Base-by-base conservation (phyloP, 2,113 vertebrate species). In the Strigops habroptila region DNA sequence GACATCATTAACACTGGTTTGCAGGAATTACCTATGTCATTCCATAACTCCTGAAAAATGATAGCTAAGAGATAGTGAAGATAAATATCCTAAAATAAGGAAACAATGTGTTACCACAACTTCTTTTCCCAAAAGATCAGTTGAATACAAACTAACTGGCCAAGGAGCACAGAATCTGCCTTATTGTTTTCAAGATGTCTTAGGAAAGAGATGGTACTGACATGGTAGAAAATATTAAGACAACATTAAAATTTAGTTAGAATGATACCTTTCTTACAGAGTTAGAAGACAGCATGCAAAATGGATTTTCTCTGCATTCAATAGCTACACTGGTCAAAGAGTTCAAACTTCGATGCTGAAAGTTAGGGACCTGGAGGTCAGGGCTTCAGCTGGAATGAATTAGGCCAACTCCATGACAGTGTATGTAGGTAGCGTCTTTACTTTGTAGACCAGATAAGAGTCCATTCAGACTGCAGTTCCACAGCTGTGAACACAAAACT, bases 301-400 rank as follows among this genome's bases (percentile, higher is more conserved):
- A 86, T 91, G 64, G 87, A 90, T 93, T 95, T 95, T 94, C 86
- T 93, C 93, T 96, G 86, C 63, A 91, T 91, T 95, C 76, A 85
- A 19, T 27, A 64, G 69, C 39, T 43, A 52, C 28, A 85, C 14
- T 83, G 44, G 52, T 86, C 51, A 77, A 63, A 93, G 44, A 80
- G 39, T 71, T 93, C 73, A 89, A 64, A 71, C 62, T 73, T 52
- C 0, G 0, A 48, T 49, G 33, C 37, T 77, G 85, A 59, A 88
- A 65, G 41, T 85, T 28, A 71, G 39, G 49, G 65, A 86, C n/a
- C 14, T 24, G 28, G n/a, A 91, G 86, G 94, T 92, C 77, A 89
- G 30, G 22, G 49, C 80, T 77, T 86, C 21, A 91, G 51, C 69
- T 77, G 70, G 33, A 82, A 79, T 44, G 43, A 91, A 90, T 88